A percentile compares a stretch with the other conserved stretches of the same genome.
Evolutionary conservation across 2,888 invertebrate species (phyloP).

Genomic region (Zaprionus lineosus): DNA sequence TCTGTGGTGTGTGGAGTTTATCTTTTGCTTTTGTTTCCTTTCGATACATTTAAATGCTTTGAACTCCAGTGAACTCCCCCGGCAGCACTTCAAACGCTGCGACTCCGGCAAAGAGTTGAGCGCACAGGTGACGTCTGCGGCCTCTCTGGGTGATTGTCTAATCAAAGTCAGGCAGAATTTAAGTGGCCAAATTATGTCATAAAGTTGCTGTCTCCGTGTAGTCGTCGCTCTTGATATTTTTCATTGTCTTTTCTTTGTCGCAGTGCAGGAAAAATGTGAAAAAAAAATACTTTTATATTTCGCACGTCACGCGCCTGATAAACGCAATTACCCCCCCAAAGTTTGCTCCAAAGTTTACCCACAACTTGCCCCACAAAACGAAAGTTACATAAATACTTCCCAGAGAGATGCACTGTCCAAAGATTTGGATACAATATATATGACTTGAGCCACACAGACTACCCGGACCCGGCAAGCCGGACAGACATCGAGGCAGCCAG

Average conservation of each 20-base stretch:
- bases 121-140: conserved; percentile 24
- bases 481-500: conserved; percentile 1
- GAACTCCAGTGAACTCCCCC: conserved; percentile 65
- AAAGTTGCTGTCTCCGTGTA: conserved; percentile 28
- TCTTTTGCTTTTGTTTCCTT: conserved; percentile 40
- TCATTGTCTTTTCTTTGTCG: conserved; percentile 51
- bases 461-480: conserved; percentile 14
- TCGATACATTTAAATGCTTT: conserved; percentile 52
- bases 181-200: conserved; percentile 70
- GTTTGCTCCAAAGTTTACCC: too few relatives aligned
- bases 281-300: conserved; percentile 31
- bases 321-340: conserved; percentile 33
- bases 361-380: conserved; percentile 1
- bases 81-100: conserved; percentile 25
- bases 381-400: conserved; percentile 25
- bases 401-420: not conserved
- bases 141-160: conserved; percentile 51
- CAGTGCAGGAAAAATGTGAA: conserved; percentile 47
- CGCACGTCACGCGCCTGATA: conserved; percentile 51
- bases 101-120: conserved; percentile 18
- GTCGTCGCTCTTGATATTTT: conserved; percentile 15
- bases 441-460: too few relatives aligned
- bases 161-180: conserved; percentile 58
- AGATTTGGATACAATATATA: too few relatives aligned
- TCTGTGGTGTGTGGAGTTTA: not conserved